A percentile compares a stretch with the other conserved stretches of the same genome.
Evolutionary conservation across 2,113 vertebrate species (phyloP).

Genomic region (Alosa alosa): DNA sequence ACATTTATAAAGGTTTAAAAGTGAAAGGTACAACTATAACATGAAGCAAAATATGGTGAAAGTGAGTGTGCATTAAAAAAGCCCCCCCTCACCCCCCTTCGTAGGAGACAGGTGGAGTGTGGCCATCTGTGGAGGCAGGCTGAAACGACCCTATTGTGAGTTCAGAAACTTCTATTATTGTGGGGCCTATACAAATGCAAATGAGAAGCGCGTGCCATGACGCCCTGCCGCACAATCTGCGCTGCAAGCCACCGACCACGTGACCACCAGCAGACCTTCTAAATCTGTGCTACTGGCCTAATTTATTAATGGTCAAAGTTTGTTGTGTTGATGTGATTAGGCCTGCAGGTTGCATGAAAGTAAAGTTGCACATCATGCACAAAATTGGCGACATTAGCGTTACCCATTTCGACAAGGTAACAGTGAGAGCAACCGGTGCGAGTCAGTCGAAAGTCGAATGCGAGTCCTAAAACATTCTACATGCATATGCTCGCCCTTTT

Average conservation of each 20-base stretch:
- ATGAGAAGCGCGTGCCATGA: slow-evolving; percentile 75
- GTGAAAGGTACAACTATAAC: not conserved
- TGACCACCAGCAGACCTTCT: slow-evolving; percentile 59
- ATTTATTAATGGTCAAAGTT: not conserved
- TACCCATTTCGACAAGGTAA: not conserved
- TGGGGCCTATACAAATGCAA: slow-evolving; percentile 71
- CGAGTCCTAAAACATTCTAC: not conserved
- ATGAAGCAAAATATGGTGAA: slow-evolving; percentile 21
- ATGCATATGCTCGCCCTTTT: not conserved
- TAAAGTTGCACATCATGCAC: not conserved
- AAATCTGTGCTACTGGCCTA: slow-evolving; percentile 15
- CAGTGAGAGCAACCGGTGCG: not conserved
- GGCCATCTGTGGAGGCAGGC: slow-evolving; percentile 70
- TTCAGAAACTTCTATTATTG: slow-evolving; percentile 67
- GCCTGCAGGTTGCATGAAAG: not conserved
- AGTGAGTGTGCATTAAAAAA: not conserved
- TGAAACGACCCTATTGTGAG: slow-evolving; percentile 64
- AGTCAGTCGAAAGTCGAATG: not conserved
- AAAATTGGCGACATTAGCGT: not conserved
- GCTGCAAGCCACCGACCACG: slow-evolving; percentile 54
- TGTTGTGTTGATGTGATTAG: not conserved
- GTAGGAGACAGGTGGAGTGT: slow-evolving; percentile 70
- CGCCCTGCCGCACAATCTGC: slow-evolving; percentile 57
- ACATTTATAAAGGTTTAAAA: not conserved
- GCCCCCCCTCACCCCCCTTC: slow-evolving; percentile 1